These are phyloP conservation scores for Acinonyx jubatus DNA, from an alignment of 2,113 vertebrate species.

Conservation along the genomic window DNA sequence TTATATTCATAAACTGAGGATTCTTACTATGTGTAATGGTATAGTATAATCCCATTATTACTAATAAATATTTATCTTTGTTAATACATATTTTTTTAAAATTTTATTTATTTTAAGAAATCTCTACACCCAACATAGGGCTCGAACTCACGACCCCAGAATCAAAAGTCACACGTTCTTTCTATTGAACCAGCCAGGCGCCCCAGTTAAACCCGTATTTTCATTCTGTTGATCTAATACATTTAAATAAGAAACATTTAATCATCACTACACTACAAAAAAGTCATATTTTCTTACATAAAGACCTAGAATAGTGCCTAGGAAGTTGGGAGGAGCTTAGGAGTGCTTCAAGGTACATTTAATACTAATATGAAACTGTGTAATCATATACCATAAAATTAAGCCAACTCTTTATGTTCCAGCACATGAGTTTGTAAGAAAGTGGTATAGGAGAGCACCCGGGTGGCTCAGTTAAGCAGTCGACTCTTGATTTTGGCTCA, in stretches of 20 bases:
- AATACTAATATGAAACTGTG: background rate
- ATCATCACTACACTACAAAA: background rate
- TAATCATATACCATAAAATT: background rate
- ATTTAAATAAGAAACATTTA: background rate
- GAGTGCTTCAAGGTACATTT: background rate
- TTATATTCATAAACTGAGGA: background rate
- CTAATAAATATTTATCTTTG: background rate
- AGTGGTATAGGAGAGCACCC: too few relatives aligned
- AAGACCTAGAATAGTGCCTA: background rate
- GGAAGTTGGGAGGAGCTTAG: background rate
- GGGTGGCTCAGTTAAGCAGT: too few relatives aligned
- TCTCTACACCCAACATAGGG: too few relatives aligned
- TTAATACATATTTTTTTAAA: background rate
- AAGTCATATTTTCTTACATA: background rate
- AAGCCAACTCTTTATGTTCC: background rate
- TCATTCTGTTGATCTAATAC: background rate
- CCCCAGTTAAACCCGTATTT: background rate
- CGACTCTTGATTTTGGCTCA: too few relatives aligned
- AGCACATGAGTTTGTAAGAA: background rate
- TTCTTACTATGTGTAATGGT: background rate
- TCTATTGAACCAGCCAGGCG: too few relatives aligned
- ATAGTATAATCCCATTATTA: background rate
- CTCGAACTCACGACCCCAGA: too few relatives aligned
- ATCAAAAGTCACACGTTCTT: too few relatives aligned
- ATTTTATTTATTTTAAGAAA: too few relatives aligned